Evolutionary conservation across 2,797 vertebrate genomes (phyloP).

Genomic region (Pseudochaenichthys georgianus): DNA sequence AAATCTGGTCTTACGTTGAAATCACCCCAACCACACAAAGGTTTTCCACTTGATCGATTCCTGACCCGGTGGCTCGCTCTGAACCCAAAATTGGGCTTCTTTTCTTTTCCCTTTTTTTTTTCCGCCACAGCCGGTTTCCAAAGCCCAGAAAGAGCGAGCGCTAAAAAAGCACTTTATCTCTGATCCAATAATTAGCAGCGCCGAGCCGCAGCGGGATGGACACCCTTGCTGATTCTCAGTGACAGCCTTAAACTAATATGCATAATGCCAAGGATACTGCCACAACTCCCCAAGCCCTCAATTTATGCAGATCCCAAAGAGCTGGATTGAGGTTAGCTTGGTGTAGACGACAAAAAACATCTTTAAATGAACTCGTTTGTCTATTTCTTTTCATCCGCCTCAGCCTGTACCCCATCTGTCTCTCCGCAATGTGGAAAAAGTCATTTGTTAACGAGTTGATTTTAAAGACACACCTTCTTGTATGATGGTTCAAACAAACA

Average conservation of each 20-base stretch:
- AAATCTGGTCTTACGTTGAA: constrained; percentile 80
- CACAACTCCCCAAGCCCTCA: constrained; percentile 82
- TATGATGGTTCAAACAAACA: constrained; percentile 15
- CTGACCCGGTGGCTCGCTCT: constrained; percentile 75
- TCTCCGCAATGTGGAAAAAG: constrained; percentile 24
- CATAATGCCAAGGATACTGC: constrained; percentile 86
- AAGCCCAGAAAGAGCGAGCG: constrained; percentile 60
- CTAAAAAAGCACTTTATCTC: constrained; percentile 83
- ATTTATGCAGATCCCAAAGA: constrained; percentile 88
- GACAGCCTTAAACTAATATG: constrained; percentile 88
- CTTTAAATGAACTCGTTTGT: constrained; percentile 82
- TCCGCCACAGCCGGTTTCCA: constrained; percentile 59
- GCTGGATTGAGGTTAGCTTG: constrained; percentile 84
- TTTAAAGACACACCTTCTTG: constrained; percentile 25
- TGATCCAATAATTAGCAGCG: constrained; percentile 88
- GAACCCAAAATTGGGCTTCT: constrained; percentile 66
- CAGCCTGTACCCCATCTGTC: constrained; percentile 61
- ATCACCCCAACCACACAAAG: constrained; percentile 78
- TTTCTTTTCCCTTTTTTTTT: constrained; percentile 46
- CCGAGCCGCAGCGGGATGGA: constrained; percentile 82
- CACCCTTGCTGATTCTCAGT: constrained; percentile 84
- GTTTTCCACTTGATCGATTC: constrained; percentile 84
- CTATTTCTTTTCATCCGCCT: constrained; percentile 72
- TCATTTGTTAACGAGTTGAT: constrained; percentile 51
- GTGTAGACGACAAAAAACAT: constrained; percentile 76